Base-by-base conservation (phyloP, 2,888 invertebrate species). In the Platycheirus rosarum region DNA sequence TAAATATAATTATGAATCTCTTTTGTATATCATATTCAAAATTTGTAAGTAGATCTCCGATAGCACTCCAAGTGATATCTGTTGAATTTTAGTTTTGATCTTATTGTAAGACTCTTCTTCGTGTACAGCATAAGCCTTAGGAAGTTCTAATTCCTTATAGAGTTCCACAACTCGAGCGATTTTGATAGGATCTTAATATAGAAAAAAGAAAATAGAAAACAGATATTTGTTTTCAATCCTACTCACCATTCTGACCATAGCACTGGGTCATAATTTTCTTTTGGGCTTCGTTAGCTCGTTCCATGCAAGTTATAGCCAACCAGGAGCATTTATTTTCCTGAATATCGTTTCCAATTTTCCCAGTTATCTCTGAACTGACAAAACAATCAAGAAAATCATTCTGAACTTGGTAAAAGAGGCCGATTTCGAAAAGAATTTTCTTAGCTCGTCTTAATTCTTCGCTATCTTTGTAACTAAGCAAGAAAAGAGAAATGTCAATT, bases 251-350 rank as follows among this genome's bases (percentile, higher is more conserved):
- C 49, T 91, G 91, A 9, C 96, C 97, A 87, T 97, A 97, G 89
- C 95, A 94, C 78, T 95, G 93, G 87, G 94, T 92, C 92, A 97
- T 93, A 26, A 95, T 91, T 87, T 93, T 92, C 84, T 92, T 93
- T 87, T 97, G 97, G 3, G 93, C 91, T 0, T 93, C 92, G 49
- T 93, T 93, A 0, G 95, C 95, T 66, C 95, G 92, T 89, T 97
- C 95, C 79, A 98, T 91, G 8, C 98, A 98, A 0, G 96, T 95
- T 0, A 98, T 96, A 1, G 96, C 94, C 32, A 98, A 91, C 99
- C 99, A 99, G 0, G 97, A 94, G 91, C 98, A 99, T 91, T 98
- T 99, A 32, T 98, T 98, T 86, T 98, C 97, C 91, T 95, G 93
- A 86, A 99, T 98, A 88, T 99, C 98, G 0, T 95, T 96, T 32